Conservation (phyloP, 2,797 vertebrate genomes). For the Sternarchorhynchus goeldii region DNA sequence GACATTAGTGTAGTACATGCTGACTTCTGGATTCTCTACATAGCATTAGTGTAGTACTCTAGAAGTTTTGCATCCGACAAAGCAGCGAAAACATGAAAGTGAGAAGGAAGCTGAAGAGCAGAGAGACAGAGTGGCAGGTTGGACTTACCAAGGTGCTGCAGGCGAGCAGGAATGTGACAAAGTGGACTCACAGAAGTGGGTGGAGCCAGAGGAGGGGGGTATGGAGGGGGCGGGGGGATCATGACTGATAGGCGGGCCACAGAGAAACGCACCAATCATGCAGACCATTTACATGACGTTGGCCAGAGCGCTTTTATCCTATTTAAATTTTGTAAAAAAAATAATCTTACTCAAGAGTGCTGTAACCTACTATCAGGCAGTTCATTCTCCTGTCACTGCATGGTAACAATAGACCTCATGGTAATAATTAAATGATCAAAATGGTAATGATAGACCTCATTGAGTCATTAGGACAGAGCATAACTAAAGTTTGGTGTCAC, state of each 20-base stretch:
- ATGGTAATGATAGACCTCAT: too few species aligned
- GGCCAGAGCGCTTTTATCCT: neutral
- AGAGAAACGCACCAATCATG: conserved; percentile 35
- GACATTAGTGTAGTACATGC: too few species aligned
- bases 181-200: conserved; percentile 55
- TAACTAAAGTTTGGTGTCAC: too few species aligned
- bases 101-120: neutral
- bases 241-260: conserved; percentile 65
- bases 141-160: conserved; percentile 75
- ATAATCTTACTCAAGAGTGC: neutral
- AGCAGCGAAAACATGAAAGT: neutral
- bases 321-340: neutral
- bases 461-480: too few species aligned
- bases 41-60: too few species aligned
- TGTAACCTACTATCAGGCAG: too few species aligned
- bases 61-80: neutral
- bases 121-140: neutral
- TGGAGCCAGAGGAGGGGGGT: conserved; percentile 57
- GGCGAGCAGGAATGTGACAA: conserved; percentile 69
- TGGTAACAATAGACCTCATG: too few species aligned
- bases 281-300: neutral
- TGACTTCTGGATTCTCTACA: too few species aligned
- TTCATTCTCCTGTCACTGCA: too few species aligned
- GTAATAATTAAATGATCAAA: too few species aligned
- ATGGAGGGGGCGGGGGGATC: conserved; percentile 69